Evolutionary conservation across 2,113 vertebrate genomes (phyloP).

Genomic region (Sclerurus mexicanus): DNA sequence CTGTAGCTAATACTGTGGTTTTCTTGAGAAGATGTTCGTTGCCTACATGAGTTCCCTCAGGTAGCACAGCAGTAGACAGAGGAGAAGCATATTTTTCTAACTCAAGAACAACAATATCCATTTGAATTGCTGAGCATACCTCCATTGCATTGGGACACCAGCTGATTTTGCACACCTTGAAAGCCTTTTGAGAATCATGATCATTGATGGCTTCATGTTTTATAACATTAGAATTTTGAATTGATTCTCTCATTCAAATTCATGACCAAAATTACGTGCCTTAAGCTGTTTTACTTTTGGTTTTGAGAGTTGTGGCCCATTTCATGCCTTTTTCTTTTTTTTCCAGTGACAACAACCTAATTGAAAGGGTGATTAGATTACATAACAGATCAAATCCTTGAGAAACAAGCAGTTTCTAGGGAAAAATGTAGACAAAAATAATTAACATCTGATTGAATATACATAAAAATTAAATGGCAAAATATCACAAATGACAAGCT

Average conservation of each 20-base stretch:
- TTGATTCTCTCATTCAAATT: background rate
- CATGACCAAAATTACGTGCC: background rate
- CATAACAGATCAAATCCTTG: background rate
- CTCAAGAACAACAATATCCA: background rate
- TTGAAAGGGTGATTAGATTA: background rate
- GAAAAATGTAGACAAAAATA: background rate
- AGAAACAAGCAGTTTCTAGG: background rate
- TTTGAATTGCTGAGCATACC: background rate
- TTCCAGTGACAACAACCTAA: background rate
- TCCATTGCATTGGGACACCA: rapidly evolving
- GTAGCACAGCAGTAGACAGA: background rate
- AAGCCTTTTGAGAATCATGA: background rate
- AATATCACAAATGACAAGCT: background rate
- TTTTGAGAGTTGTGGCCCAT: background rate
- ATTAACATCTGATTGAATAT: background rate
- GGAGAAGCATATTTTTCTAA: background rate
- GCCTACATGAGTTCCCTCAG: background rate
- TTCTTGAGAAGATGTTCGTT: background rate
- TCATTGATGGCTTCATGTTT: background rate
- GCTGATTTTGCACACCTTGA: background rate
- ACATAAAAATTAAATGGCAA: background rate
- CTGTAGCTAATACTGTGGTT: background rate
- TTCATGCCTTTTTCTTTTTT: background rate
- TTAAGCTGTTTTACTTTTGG: background rate
- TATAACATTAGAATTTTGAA: background rate